These are phyloP conservation scores for Cololabis saira DNA, from an alignment of 2,113 vertebrate species.

Conservation along the genomic window DNA sequence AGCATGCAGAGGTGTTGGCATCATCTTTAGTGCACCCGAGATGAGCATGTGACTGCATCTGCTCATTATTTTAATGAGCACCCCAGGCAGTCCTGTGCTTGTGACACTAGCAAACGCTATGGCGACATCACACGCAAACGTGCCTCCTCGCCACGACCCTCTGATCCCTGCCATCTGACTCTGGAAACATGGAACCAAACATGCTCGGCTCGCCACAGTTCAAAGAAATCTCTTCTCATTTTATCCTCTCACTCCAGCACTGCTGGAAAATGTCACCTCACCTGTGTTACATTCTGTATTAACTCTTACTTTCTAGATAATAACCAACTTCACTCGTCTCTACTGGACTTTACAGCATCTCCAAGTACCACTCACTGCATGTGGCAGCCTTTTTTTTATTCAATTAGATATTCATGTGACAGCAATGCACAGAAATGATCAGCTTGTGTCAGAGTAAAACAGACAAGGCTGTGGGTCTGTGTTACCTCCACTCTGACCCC, in stretches of 20 bases:
- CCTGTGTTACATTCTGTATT: slow-evolving; percentile 39
- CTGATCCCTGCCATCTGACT: slow-evolving; percentile 79
- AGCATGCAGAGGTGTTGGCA: slow-evolving; percentile 80
- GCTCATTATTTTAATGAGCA: slow-evolving; percentile 85
- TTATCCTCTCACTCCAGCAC: slow-evolving; percentile 40
- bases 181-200: slow-evolving; percentile 51
- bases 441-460: neutral
- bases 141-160: slow-evolving; percentile 74
- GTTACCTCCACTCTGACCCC: slow-evolving; percentile 6
- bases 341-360: slow-evolving; percentile 5
- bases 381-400: slow-evolving; percentile 8
- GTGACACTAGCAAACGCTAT: slow-evolving; percentile 72
- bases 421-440: slow-evolving; percentile 9
- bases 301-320: slow-evolving; percentile 44
- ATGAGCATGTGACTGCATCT: slow-evolving; percentile 72
- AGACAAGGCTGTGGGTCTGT: neutral
- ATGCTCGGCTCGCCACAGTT: slow-evolving; percentile 50
- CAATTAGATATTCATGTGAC: slow-evolving; percentile 3
- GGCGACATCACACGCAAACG: slow-evolving; percentile 75
- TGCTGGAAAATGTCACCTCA: slow-evolving; percentile 64
- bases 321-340: slow-evolving; percentile 36
- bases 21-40: slow-evolving; percentile 68
- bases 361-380: slow-evolving; percentile 4
- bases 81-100: slow-evolving; percentile 76
- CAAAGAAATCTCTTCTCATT: slow-evolving; percentile 56